Base-by-base conservation (phyloP, 2,888 invertebrate genomes). In the Temnothorax unifasciatus region DNA sequence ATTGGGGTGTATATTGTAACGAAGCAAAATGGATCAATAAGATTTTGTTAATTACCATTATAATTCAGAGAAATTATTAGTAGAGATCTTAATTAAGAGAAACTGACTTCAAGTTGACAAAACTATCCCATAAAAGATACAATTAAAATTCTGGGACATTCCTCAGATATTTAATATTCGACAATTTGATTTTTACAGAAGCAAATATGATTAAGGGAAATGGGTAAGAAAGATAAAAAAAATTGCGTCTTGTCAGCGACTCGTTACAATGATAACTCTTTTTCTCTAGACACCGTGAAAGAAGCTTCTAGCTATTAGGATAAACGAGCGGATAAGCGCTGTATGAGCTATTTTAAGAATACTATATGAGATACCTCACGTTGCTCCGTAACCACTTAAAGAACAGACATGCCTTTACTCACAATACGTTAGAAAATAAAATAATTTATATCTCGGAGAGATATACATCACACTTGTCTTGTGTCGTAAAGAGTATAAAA, bases 211-310 rank as follows among this genome's bases (percentile, higher is more conserved):
- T 41, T 77, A 68, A 66, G 21, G 11, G 52, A 73, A 76, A 38
- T 21, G 44, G 18, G 13, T 54, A 82, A 82, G 52, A 83, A 57
- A 66, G 47, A 11, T 64, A 63, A 64, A 82, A 84, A 84, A 86
- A 34, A 82, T 88, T 41, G 47, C 25, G 61, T 68, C 88, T 90
- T 85, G 89, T 89, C 89, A 90, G 83, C 77, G 79, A 84, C 86
- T 90, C 85, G 85, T 88, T 90, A 88, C 85, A 77, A 64, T 74
- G 82, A 89, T 88, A 88, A 88, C 50, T 76, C 73, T 71, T 68
- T 57, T 81, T 82, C 73, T 68, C 29, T 34, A 50, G 57, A 68
- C n/a, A 47, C 15, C 41, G 64, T 66, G 15, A 81, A 87, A 85
- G 85, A 83, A 81, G 52, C 82, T 68, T 57, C 74, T 54, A 64